Evolutionary conservation across 2,113 vertebrate species (phyloP), one percentile per base, ranked within the genome.

Genomic region (Podiceps cristatus): DNA sequence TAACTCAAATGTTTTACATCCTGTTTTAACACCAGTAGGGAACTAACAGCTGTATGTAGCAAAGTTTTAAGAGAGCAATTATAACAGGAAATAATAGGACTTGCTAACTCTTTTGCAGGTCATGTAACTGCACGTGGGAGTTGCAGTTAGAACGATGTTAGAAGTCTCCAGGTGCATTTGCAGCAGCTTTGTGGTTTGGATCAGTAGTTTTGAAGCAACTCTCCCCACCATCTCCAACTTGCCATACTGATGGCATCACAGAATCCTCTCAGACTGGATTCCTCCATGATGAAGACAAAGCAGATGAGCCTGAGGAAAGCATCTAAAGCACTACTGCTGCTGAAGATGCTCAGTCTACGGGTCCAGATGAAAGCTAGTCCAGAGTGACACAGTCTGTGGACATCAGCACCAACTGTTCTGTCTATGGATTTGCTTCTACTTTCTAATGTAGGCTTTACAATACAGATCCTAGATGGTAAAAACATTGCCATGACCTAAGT

Each of bases 401-500:
- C 35, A 64, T 4, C 12, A 74, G 55, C 19, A 82, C 4, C 35
- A 74, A 16, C 18, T 29, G 23, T 45, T 78, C 17, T 16, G 27
- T 47, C 40, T 44, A 5, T 4, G 44, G 33, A 40, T 63, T 17
- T 42, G 16, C 28, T 60, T 64, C 76, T 42, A 49, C 69, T 90
- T 93, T 60, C 15, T 58, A 75, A 52, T 15, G 25, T 19, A 73
- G 15, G 4, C 13, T 86, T 84, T 80, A 52, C 28, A 13, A 40
- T n/a, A 88, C n/a, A 9, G 9, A 71, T 16, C 12, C 23, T 15
- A 71, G 18, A 58, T 3, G 4, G 29, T 25, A 75, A 88, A 93
- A 72, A 40, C 0, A 0, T 22, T 60, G 18, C 58, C 1, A 2
- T 35, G 35, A 47, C 5, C 11, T 50, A 71, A 15, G 4, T 17